These are phyloP conservation scores for Drosophila robusta DNA, from an alignment of 2,888 invertebrate species.

Conservation along the genomic window DNA sequence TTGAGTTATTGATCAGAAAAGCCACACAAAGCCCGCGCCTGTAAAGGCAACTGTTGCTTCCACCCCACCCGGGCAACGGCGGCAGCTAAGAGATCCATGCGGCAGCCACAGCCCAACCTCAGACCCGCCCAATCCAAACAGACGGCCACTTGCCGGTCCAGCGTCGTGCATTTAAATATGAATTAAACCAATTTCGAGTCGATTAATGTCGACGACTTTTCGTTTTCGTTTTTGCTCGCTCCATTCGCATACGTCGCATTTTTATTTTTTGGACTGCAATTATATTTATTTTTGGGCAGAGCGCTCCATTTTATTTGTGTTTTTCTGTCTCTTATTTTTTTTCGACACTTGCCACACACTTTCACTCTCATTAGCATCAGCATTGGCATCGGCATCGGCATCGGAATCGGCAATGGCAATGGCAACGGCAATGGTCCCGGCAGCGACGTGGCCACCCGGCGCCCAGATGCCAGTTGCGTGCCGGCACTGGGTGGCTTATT, in stretches of 20 bases:
- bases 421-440: slow-evolving; percentile 2
- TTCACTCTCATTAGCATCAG: slow-evolving; percentile 55
- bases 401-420: neutral
- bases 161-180: slow-evolving; percentile 78
- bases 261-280: slow-evolving; percentile 31
- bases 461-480: slow-evolving; percentile 55
- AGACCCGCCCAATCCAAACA: slow-evolving; percentile 31
- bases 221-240: slow-evolving; percentile 33
- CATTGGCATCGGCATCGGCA: slow-evolving; percentile 11
- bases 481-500: slow-evolving; percentile 67
- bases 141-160: slow-evolving; percentile 52
- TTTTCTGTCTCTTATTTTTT: slow-evolving; percentile 38
- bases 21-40: slow-evolving; percentile 11
- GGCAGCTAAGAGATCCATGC: slow-evolving; percentile 12
- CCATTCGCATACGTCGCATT: slow-evolving; percentile 36
- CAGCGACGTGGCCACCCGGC: slow-evolving; percentile 50
- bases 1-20: slow-evolving; percentile 60
- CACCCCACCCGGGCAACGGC: neutral
- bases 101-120: slow-evolving; percentile 8
- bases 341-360: slow-evolving; percentile 55
- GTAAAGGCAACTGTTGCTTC: slow-evolving; percentile 65
- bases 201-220: slow-evolving; percentile 77
- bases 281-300: slow-evolving; percentile 36
- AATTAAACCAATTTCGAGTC: slow-evolving; percentile 82
- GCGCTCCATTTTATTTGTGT: slow-evolving; percentile 23